Evolutionary conservation across 2,797 vertebrate genomes (phyloP).

Genomic region (Gallirallus australis): DNA sequence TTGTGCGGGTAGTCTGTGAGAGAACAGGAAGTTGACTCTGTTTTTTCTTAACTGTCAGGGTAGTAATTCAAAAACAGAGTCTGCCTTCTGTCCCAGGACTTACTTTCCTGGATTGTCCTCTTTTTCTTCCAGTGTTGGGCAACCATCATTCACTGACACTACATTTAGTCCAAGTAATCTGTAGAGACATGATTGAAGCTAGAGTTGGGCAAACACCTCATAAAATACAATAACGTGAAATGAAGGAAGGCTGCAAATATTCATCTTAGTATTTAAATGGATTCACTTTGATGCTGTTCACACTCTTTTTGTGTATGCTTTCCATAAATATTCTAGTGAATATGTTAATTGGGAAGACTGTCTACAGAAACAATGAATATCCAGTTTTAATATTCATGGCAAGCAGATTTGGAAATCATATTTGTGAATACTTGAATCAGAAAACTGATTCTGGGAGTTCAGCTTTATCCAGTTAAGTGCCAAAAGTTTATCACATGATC

Average conservation of each 20-base stretch:
- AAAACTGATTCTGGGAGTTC: conserved; percentile 36
- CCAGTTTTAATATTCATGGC: conserved; percentile 61
- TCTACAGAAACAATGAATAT: conserved; percentile 61
- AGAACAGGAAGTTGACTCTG: background rate
- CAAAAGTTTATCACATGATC: conserved; percentile 38
- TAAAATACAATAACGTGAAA: conserved; percentile 51
- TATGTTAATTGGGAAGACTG: conserved; percentile 64
- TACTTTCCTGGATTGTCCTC: background rate
- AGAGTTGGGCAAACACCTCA: conserved; percentile 62
- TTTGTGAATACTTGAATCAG: conserved; percentile 56
- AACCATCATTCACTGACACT: background rate
- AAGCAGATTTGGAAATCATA: conserved; percentile 55
- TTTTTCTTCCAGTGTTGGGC: background rate
- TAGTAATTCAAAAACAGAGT: background rate
- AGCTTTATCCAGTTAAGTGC: conserved; percentile 1
- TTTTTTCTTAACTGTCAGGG: background rate
- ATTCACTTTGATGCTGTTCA: conserved; percentile 52
- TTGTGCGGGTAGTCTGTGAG: background rate
- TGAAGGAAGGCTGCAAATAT: conserved; percentile 40
- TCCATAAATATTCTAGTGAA: conserved; percentile 62
- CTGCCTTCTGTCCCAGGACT: background rate
- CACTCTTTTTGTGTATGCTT: conserved; percentile 44
- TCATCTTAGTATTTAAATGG: conserved; percentile 63
- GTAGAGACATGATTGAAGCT: background rate
- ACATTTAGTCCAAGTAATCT: background rate